Base-by-base conservation (phyloP, 1,140 invertebrate species). In the Drosophila sturtevanti region DNA sequence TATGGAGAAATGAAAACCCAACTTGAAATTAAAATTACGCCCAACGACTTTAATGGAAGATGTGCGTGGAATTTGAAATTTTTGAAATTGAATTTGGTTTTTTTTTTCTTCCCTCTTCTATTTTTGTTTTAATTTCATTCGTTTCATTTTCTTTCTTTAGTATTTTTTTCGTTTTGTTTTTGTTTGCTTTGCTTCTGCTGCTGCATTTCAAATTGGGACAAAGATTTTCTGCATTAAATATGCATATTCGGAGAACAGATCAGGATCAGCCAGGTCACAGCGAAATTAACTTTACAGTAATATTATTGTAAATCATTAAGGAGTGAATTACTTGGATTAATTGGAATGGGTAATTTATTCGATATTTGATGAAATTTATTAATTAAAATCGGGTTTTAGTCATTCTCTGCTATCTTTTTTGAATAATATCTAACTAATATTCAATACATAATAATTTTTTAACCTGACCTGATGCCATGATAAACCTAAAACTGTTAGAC, bases 1-100 rank as follows among this genome's bases (percentile, higher is more conserved):
- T 65, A 41, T 27, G 41, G 27, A 52, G 44, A 48, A 63, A 34
- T 44, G 61, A 48, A 41, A 41, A 77, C 58, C 60, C 58, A 77
- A 70, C 58, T 56, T 63, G 54, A 72, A 77, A 85, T 85, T 85
- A 72, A 86, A 86, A 85, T 85, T 85, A 86, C 76, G 74, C 70
- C 41, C 81, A 85, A 75, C 81, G 70, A 68, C 81, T 85, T 85
- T 85, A 85, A 86, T 86, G 67, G 70, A 78, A 85, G 64, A 78
- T 85, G 81, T 86, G 81, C 81, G 59, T 66, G 54, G 81, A 69
- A 85, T 86, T 66, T 70, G 7, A 68, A 80, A 81, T 70, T 51
- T 74, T 51, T 48, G 60, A 64, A 63, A 38, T 68, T 64, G 48
- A 76, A 70, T 69, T 34, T 48, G 9, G 51, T 34, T 70, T 22